Conservation (phyloP, 2,888 invertebrate species). For the Drosophila anomalata region DNA sequence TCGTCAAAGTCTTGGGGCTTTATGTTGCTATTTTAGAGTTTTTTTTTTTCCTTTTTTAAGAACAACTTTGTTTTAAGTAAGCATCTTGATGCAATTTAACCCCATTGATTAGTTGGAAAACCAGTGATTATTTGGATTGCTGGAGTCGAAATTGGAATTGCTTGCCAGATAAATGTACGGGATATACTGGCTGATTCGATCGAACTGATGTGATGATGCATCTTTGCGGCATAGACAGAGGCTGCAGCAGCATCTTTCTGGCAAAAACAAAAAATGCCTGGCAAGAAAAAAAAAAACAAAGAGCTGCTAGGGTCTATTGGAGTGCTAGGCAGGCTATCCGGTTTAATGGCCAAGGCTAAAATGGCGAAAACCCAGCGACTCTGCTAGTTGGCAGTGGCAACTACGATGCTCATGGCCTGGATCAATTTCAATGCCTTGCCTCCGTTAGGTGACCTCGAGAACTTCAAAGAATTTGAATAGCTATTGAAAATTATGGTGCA, state of each 20-base stretch:
- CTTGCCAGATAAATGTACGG: slow-evolving; percentile 31
- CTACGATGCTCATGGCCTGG: slow-evolving; percentile 60
- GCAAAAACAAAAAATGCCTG: not conserved
- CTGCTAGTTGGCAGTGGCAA: slow-evolving; percentile 42
- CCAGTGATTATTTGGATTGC: slow-evolving; percentile 30
- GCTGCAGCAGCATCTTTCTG: not conserved
- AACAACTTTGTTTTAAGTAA: slow-evolving; percentile 34
- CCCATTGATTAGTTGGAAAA: slow-evolving; percentile 34
- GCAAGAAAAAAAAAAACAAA: slow-evolving; percentile 9
- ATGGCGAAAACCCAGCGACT: slow-evolving; percentile 10
- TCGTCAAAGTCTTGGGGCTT: slow-evolving; percentile 13
- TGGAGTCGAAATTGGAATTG: slow-evolving; percentile 35
- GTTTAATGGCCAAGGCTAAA: slow-evolving; percentile 36
- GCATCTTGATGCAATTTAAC: slow-evolving; percentile 39
- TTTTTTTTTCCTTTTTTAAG: slow-evolving; percentile 6
- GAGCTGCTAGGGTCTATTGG: slow-evolving; percentile 33
- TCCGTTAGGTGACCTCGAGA: slow-evolving; percentile 66
- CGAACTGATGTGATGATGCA: slow-evolving; percentile 38
- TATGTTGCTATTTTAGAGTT: not conserved
- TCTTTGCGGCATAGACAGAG: slow-evolving; percentile 18
- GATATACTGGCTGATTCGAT: slow-evolving; percentile 29
- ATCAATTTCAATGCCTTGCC: slow-evolving; percentile 66
- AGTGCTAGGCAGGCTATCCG: slow-evolving; percentile 28
- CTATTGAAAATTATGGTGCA: slow-evolving; percentile 68
- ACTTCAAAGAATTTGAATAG: slow-evolving; percentile 66